Conservation (phyloP, 2,888 invertebrate species). For the Amblyteles armatorius region DNA sequence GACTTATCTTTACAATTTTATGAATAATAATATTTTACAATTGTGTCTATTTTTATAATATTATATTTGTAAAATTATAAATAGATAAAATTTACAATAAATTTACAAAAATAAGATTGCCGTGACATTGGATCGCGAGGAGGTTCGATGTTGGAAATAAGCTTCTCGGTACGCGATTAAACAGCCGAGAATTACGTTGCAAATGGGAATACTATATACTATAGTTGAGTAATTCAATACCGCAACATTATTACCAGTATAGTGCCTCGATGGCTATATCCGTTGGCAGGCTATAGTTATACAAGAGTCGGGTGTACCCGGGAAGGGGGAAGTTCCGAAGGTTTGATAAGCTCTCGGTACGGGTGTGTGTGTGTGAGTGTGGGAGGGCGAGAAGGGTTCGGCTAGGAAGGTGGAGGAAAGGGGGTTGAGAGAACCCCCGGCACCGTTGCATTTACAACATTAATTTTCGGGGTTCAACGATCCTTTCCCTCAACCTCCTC, state of each 20-base stretch:
- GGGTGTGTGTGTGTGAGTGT: too few relatives aligned
- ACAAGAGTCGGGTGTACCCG: not conserved
- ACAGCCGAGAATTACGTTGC: constrained; percentile 15
- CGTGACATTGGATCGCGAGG: constrained; percentile 14
- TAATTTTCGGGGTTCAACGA: constrained; percentile 78
- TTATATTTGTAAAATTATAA: too few relatives aligned
- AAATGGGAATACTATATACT: constrained; percentile 7
- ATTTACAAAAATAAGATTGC: not conserved
- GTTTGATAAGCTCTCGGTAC: constrained; percentile 1
- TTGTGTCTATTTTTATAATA: too few relatives aligned
- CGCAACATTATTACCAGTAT: constrained; percentile 24
- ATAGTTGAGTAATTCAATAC: constrained; percentile 15
- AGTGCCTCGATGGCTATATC: not conserved
- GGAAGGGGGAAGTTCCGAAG: constrained; percentile 4
- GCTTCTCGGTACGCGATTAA: constrained; percentile 6
- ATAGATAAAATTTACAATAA: too few relatives aligned
- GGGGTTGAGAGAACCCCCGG: constrained; percentile 11
- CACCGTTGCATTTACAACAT: constrained; percentile 69
- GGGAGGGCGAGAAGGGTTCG: constrained; percentile 11
- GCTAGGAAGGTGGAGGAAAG: constrained; percentile 1
- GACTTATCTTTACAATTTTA: not conserved
- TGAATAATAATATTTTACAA: not conserved
- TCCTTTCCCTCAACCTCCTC: constrained; percentile 52
- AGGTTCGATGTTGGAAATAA: not conserved
- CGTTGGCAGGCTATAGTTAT: not conserved